A percentile compares a stretch with the other conserved stretches of the same genome.
Conservation (phyloP, 2,888 invertebrate genomes). For the Megastigmus dorsalis region DNA sequence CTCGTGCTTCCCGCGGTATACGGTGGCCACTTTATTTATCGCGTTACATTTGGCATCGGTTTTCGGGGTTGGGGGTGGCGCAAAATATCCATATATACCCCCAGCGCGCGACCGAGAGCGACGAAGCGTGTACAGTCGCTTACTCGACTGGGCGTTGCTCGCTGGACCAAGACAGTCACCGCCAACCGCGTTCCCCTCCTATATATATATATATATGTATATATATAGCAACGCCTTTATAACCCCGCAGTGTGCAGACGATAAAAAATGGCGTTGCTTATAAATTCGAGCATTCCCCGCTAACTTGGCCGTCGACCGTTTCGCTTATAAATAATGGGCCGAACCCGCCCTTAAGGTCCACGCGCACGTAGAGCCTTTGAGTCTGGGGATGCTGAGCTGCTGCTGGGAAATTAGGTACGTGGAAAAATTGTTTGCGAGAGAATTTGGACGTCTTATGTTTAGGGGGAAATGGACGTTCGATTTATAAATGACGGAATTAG, state of each 20-base stretch:
- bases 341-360: conserved; percentile 56
- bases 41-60: conserved; percentile 49
- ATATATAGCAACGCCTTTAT: too few species aligned
- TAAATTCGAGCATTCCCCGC: conserved; percentile 53
- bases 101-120: too few species aligned
- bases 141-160: conserved; percentile 56
- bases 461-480: not conserved
- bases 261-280: conserved; percentile 52
- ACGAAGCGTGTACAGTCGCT: too few species aligned
- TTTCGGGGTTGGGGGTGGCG: too few species aligned
- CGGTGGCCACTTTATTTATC: conserved; percentile 37
- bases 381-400: not conserved
- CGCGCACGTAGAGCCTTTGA: not conserved
- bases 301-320: conserved; percentile 62
- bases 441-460: not conserved
- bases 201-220: too few species aligned
- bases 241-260: conserved; percentile 7
- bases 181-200: not conserved
- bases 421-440: too few species aligned
- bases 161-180: conserved; percentile 63
- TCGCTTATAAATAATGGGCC: conserved; percentile 65
- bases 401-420: too few species aligned
- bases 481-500: too few species aligned
- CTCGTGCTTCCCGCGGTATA: too few species aligned
- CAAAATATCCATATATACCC: too few species aligned